Percentiles rank a stretch among this genome's conserved stretches.
phyloP scores from a whole-genome alignment of 2,113 vertebrate genomes.

The Chroicocephalus ridibundus region DNA sequence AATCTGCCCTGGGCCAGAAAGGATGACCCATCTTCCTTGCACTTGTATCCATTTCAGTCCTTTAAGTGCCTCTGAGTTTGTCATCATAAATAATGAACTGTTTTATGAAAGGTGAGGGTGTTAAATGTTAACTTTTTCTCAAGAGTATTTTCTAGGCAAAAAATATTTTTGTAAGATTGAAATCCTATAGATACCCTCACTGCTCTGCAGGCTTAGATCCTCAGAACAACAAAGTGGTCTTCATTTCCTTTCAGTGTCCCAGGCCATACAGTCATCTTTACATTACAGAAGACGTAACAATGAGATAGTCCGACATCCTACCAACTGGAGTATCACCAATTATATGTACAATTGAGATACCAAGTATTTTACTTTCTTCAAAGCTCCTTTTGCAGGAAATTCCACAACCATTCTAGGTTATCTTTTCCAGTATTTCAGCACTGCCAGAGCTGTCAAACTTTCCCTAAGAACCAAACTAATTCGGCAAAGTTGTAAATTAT shows the following conservation, averaged over 20 bases:
- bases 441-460: neutral
- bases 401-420: neutral
- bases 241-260: neutral
- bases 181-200: neutral
- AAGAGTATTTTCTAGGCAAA: neutral
- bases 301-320: neutral
- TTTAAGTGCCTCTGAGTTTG: neutral
- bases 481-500: neutral
- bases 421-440: neutral
- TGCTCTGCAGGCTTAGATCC: neutral
- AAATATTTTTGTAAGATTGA: neutral
- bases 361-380: neutral
- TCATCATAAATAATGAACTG: neutral
- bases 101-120: neutral
- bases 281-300: neutral
- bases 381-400: neutral
- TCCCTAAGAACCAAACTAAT: neutral
- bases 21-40: neutral
- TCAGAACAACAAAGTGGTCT: neutral
- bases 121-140: neutral
- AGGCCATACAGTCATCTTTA: neutral
- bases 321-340: neutral
- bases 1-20: neutral
- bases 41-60: neutral
- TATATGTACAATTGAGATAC: neutral